Conservation (phyloP, 2,888 invertebrate species). For the Hesperia comma region DNA sequence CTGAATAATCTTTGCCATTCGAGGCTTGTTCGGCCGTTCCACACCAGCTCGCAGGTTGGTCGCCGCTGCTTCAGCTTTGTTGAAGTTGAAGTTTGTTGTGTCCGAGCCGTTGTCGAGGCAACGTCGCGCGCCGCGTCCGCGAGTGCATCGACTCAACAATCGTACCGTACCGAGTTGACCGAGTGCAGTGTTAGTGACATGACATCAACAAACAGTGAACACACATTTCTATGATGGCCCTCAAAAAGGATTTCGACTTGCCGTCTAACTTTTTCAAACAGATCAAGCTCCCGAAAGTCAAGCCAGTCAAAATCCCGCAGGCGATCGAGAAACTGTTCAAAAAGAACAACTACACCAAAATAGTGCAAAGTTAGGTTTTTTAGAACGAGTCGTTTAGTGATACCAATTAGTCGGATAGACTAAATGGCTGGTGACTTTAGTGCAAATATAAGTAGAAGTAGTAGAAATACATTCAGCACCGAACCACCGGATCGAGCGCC, state of each 20-base stretch:
- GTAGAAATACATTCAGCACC: constrained; percentile 51
- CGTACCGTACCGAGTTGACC: constrained; percentile 49
- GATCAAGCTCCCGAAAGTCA: constrained; percentile 63
- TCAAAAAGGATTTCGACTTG: constrained; percentile 77
- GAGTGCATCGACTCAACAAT: constrained; percentile 57
- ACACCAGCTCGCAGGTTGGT: constrained; percentile 39
- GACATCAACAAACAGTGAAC: constrained; percentile 53
- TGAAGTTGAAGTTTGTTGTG: constrained; percentile 66
- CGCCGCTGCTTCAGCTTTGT: constrained; percentile 26
- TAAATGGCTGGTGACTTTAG: constrained; percentile 80
- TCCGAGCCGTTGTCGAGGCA: constrained; percentile 73
- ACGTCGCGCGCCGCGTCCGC: constrained; percentile 55
- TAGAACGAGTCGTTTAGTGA: constrained; percentile 22
- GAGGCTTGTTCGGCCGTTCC: constrained; percentile 62
- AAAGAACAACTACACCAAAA: constrained; percentile 78
- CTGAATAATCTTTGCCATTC: constrained; percentile 59
- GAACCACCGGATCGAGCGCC: constrained; percentile 67
- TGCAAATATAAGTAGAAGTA: constrained; percentile 70
- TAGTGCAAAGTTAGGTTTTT: constrained; percentile 71
- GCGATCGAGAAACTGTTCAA: constrained; percentile 77
- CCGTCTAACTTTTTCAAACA: constrained; percentile 74
- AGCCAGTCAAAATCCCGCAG: constrained; percentile 59
- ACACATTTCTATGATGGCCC: constrained; percentile 66
- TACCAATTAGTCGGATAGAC: constrained; percentile 49
- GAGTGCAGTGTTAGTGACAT: constrained; percentile 69